phyloP scores from a whole-genome alignment of 2,797 vertebrate genomes.

The Adelosebastes latens region DNA sequence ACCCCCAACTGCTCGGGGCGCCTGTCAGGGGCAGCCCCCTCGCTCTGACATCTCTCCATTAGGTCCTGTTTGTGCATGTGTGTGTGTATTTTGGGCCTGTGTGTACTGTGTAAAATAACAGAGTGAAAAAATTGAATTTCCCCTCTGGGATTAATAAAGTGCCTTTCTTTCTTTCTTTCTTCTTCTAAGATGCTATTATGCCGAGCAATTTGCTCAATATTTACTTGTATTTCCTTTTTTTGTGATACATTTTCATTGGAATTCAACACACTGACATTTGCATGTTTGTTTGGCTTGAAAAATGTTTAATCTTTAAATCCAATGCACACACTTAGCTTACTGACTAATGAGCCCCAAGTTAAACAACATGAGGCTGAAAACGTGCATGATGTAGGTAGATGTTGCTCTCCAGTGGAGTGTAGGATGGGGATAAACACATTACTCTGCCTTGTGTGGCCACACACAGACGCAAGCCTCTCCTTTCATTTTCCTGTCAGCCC shows the following conservation, averaged over 20 bases:
- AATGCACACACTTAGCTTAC: neutral
- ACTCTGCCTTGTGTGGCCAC: slow-evolving; percentile 5
- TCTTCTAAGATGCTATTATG: neutral
- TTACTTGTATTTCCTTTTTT: neutral
- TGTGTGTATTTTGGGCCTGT: too few relatives aligned
- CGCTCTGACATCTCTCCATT: too few relatives aligned
- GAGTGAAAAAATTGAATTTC: too few relatives aligned
- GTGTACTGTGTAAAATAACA: too few relatives aligned
- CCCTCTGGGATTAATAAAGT: too few relatives aligned
- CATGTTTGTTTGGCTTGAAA: neutral
- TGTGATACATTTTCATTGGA: neutral
- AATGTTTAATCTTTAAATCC: neutral
- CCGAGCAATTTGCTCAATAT: neutral
- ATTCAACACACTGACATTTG: neutral
- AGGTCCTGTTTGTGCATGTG: too few relatives aligned
- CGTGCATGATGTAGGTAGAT: neutral
- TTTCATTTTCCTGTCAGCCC: slow-evolving; percentile 20
- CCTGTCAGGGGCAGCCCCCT: too few relatives aligned
- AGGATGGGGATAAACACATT: slow-evolving; percentile 11
- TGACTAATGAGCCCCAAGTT: neutral
- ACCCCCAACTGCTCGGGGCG: too few relatives aligned
- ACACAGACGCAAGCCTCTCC: neutral
- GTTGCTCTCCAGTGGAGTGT: slow-evolving; percentile 12
- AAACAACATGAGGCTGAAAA: neutral
- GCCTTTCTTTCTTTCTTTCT: too few relatives aligned